Evolutionary conservation across 2,113 vertebrate species (phyloP).

Genomic region (Pica pica): DNA sequence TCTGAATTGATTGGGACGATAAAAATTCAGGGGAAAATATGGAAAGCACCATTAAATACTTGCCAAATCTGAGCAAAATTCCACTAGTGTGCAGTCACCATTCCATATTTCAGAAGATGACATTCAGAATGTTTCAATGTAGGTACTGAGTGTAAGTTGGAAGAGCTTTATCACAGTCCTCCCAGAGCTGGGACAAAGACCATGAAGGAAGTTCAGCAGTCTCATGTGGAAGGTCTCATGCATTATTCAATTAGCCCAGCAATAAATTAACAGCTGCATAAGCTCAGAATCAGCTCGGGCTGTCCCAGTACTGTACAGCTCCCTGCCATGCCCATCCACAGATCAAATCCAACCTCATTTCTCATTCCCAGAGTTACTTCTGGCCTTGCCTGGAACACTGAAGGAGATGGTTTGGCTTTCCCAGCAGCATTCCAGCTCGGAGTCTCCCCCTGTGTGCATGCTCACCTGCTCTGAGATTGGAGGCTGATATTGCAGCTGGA

Average conservation of each 20-base stretch:
- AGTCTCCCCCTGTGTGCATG: background rate
- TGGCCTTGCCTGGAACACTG: background rate
- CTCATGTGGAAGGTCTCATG: background rate
- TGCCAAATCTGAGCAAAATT: background rate
- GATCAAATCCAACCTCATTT: background rate
- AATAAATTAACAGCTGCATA: background rate
- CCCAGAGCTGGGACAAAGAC: background rate
- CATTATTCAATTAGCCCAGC: background rate
- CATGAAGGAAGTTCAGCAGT: background rate
- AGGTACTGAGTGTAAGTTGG: background rate
- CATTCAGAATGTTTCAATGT: background rate
- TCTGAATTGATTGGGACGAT: slow-evolving; percentile 2
- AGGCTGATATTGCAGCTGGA: rapidly evolving
- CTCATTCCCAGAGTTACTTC: background rate
- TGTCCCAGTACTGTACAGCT: background rate
- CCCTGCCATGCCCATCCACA: background rate
- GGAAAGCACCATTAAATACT: background rate
- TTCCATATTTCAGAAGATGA: background rate
- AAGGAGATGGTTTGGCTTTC: background rate
- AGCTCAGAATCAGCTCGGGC: background rate
- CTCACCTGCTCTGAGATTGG: background rate
- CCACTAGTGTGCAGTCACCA: background rate
- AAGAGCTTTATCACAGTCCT: background rate
- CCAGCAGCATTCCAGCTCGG: background rate
- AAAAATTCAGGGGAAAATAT: background rate